phyloP scores from a whole-genome alignment of 2,113 vertebrate species.

The Micromys minutus region DNA sequence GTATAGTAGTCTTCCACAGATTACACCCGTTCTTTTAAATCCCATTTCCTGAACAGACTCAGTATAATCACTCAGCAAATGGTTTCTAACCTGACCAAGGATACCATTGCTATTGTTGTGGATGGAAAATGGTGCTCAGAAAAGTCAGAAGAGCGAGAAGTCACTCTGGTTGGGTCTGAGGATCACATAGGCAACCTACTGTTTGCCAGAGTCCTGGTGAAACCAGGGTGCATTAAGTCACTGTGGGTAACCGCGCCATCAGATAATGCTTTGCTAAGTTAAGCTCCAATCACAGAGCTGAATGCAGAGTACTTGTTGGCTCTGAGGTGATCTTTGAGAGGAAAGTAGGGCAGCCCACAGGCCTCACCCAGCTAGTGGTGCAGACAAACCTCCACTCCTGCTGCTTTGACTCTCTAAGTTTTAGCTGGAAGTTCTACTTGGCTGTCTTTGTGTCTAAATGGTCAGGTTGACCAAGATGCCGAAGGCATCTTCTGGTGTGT shows the following conservation, averaged over 20 bases:
- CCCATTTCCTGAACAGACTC: neutral
- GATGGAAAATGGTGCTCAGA: neutral
- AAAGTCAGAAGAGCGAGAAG: neutral
- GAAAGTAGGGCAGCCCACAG: neutral
- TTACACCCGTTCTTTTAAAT: neutral
- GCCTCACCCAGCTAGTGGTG: neutral
- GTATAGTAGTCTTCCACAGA: neutral
- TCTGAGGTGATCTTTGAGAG: neutral
- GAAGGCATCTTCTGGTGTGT: too few species aligned
- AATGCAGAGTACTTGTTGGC: neutral
- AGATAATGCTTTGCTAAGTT: neutral
- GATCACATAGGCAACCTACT: neutral
- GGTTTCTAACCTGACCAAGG: neutral
- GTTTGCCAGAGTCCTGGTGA: neutral
- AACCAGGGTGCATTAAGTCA: neutral
- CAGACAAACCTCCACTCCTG: neutral
- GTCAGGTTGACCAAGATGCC: neutral
- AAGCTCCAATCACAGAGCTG: neutral
- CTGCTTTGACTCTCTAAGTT: neutral
- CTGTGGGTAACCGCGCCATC: neutral
- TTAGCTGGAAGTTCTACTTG: neutral
- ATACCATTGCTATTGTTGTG: neutral
- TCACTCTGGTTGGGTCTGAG: neutral
- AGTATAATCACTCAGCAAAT: neutral
- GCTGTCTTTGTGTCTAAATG: neutral